Conservation (phyloP, 2,888 invertebrate genomes). For the Troides oblongomaculatus region DNA sequence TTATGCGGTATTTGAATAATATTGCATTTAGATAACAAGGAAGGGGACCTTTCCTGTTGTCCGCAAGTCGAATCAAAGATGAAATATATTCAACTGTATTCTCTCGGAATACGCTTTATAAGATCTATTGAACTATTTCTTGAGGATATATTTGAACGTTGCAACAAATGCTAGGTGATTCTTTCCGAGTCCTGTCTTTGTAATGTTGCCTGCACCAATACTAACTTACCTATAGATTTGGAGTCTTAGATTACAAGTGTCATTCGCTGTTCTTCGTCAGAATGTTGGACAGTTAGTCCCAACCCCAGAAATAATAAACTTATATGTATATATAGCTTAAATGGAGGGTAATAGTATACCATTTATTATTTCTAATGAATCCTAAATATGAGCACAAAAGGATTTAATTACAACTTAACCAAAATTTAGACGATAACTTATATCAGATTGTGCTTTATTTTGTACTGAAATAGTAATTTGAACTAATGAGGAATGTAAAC, state of each 20-base stretch:
- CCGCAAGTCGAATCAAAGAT: conserved; percentile 13
- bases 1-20: conserved; percentile 23
- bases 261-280: no score
- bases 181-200: neutral
- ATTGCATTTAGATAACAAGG: conserved; percentile 22
- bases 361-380: neutral
- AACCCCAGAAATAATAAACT: neutral
- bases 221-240: no score
- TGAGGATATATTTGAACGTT: neutral
- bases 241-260: no score
- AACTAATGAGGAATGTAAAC: no score
- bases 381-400: neutral
- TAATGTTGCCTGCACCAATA: neutral
- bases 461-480: neutral
- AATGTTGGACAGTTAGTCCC: no score
- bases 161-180: neutral
- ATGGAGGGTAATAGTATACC: neutral
- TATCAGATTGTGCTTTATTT: neutral
- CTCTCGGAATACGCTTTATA: neutral
- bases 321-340: neutral
- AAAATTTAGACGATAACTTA: neutral
- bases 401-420: neutral
- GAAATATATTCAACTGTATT: conserved; percentile 15
- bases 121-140: conserved; percentile 1
- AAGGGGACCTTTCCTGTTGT: conserved; percentile 17